phyloP scores from a whole-genome alignment of 2,888 invertebrate species.

The Temnothorax rugatulus region DNA sequence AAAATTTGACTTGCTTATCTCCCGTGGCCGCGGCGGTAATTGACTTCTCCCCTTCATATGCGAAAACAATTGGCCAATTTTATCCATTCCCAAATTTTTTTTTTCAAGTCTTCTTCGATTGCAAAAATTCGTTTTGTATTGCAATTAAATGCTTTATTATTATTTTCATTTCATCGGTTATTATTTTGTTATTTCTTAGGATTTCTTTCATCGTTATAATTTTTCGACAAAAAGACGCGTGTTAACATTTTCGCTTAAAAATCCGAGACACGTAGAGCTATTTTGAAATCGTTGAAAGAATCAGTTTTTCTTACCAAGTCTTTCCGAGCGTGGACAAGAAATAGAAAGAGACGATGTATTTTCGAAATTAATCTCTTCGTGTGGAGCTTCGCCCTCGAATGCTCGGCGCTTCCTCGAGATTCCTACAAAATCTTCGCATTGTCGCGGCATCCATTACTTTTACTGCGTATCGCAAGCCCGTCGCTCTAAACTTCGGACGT shows the following conservation, averaged over 20 bases:
- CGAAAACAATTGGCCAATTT: not conserved
- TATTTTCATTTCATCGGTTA: not conserved
- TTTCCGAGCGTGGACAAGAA: not conserved
- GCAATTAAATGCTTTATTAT: not conserved
- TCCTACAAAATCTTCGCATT: slow-evolving; percentile 54
- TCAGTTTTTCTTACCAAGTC: not conserved
- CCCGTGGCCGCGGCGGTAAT: not conserved
- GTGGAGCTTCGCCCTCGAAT: not conserved
- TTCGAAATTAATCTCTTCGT: not conserved
- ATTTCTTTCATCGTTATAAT: not conserved
- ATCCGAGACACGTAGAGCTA: not conserved
- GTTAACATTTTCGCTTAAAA: not conserved
- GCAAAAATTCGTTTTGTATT: not conserved
- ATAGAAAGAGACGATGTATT: not conserved
- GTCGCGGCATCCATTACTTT: slow-evolving; percentile 62
- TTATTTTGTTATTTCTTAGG: not conserved
- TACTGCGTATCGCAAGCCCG: slow-evolving; percentile 55
- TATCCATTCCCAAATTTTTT: not conserved
- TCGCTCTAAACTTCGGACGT: slow-evolving; percentile 49
- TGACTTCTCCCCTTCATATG: not conserved
- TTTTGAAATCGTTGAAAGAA: not conserved
- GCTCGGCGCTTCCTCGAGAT: not conserved
- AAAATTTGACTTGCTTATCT: slow-evolving; percentile 32
- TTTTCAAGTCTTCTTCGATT: not conserved
- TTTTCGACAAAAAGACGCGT: not conserved